Conservation (phyloP, 2,797 vertebrate species). For the Monodelphis domestica region DNA sequence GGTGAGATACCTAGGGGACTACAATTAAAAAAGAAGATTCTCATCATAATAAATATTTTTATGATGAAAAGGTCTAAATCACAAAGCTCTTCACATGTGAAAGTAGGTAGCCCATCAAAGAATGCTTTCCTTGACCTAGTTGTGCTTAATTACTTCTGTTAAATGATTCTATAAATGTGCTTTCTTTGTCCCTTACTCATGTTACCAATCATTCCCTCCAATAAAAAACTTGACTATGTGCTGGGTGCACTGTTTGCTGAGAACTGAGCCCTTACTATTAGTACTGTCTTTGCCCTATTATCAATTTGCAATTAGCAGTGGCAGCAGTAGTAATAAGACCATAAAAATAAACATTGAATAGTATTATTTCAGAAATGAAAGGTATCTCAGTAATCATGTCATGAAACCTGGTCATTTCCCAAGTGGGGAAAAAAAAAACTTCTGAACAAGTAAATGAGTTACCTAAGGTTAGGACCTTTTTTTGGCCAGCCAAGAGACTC, state of each 20-base stretch:
- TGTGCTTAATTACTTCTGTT: background rate
- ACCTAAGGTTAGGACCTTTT: no score
- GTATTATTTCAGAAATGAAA: background rate
- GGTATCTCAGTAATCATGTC: background rate
- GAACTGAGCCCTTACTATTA: background rate
- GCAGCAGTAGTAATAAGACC: background rate
- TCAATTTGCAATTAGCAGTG: background rate
- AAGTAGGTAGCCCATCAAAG: background rate
- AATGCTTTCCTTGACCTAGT: background rate
- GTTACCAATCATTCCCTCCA: background rate
- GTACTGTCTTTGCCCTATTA: background rate
- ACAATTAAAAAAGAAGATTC: slow-evolving; percentile 1
- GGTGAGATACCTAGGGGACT: background rate
- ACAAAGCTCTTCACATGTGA: background rate
- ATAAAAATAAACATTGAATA: background rate
- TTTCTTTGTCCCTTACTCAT: slow-evolving; percentile 16
- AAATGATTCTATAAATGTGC: background rate
- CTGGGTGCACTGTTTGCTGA: background rate
- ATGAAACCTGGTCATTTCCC: background rate
- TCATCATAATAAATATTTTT: background rate
- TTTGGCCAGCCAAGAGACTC: no score
- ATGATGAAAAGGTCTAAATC: background rate
- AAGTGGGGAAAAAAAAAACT: background rate
- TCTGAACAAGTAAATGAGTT: background rate
- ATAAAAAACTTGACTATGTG: background rate